phyloP scores from a whole-genome alignment of 2,797 vertebrate genomes.

The Lithobates sylvaticus region DNA sequence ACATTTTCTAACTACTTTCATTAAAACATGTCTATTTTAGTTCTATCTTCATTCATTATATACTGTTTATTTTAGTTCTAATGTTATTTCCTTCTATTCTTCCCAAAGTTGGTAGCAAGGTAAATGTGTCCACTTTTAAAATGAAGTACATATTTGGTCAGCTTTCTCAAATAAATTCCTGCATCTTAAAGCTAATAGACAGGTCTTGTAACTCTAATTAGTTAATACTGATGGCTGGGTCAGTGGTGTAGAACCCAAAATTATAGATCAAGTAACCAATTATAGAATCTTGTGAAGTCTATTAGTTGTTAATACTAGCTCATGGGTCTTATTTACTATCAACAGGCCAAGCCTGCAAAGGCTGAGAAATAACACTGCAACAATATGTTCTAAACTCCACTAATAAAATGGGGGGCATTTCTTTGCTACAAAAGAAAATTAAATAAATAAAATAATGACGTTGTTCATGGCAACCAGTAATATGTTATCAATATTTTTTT shows the following conservation, averaged over 20 bases:
- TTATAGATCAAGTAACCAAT: neutral
- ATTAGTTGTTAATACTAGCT: neutral
- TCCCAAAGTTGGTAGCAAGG: neutral
- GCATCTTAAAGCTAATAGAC: neutral
- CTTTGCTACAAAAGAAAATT: no score
- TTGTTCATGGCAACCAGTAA: no score
- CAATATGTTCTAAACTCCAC: neutral
- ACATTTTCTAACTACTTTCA: constrained; percentile 4
- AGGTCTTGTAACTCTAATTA: neutral
- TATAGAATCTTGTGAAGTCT: neutral
- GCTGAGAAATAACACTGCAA: neutral
- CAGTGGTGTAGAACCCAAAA: neutral
- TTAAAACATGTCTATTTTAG: neutral
- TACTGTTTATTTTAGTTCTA: neutral
- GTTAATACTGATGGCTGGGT: neutral
- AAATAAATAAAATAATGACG: no score
- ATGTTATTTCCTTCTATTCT: neutral
- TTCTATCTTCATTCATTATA: neutral
- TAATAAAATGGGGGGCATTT: no score
- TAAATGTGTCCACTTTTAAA: neutral
- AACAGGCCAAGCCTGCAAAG: neutral
- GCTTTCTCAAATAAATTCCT: no score
- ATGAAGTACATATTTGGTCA: no score
- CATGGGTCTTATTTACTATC: neutral
- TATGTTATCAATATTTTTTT: no score